Conservation (phyloP, 2,888 invertebrate species). For the Agonopterix heracliana region DNA sequence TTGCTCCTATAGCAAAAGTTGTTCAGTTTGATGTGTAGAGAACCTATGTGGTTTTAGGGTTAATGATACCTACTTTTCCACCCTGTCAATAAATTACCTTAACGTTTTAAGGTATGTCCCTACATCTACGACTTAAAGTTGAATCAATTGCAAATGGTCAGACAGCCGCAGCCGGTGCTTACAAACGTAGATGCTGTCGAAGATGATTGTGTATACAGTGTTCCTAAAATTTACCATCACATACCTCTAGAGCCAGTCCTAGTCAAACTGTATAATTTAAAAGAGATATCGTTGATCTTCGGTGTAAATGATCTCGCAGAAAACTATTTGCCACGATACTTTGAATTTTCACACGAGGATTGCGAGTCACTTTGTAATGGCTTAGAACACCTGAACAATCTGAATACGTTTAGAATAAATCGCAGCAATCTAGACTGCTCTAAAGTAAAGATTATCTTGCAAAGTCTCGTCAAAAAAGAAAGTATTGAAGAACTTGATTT, state of each 20-base stretch:
- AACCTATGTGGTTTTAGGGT: too few species aligned
- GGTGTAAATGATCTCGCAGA: slow-evolving; percentile 66
- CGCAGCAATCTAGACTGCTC: slow-evolving; percentile 77
- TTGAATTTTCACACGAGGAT: slow-evolving; percentile 77
- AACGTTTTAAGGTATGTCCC: slow-evolving; percentile 55
- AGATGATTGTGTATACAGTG: slow-evolving; percentile 56
- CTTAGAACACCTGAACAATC: slow-evolving; percentile 53
- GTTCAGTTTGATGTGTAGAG: too few species aligned
- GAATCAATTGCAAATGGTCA: slow-evolving; percentile 71
- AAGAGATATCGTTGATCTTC: slow-evolving; percentile 64
- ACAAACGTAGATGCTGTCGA: slow-evolving; percentile 40
- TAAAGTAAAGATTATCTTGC: slow-evolving; percentile 75
- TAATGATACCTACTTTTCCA: too few species aligned
- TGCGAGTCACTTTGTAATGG: slow-evolving; percentile 75
- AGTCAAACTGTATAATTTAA: slow-evolving; percentile 64
- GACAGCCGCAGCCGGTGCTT: slow-evolving; percentile 60
- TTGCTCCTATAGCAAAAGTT: too few species aligned
- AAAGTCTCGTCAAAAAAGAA: slow-evolving; percentile 65
- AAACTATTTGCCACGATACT: slow-evolving; percentile 75
- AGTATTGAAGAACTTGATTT: slow-evolving; percentile 78
- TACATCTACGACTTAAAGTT: slow-evolving; percentile 69
- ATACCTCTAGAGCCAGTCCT: slow-evolving; percentile 76
- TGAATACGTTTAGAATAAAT: slow-evolving; percentile 75
- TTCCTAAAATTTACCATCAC: slow-evolving; percentile 68
- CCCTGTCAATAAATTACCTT: background rate